Base-by-base conservation (phyloP, 2,797 vertebrate species). In the Gymnocypris eckloni region DNA sequence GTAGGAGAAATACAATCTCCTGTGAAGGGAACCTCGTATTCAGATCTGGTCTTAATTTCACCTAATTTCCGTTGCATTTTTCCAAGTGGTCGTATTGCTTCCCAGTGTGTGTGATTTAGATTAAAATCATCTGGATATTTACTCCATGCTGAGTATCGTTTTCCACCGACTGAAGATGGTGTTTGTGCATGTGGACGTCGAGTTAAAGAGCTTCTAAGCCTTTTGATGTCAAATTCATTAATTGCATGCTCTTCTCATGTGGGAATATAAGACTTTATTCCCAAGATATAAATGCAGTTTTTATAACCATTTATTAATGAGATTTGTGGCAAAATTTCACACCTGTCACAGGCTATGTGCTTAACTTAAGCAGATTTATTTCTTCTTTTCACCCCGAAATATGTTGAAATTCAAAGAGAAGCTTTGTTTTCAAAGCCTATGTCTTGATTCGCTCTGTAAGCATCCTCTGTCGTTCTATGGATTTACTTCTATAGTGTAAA, bases 1-100 rank as follows among this genome's bases (percentile, higher is more conserved):
- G 69, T 52, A 61, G 59, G 50, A 64, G 82, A 82, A 88, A 86
- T 79, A 66, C 82, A 88, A 71, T 88, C 85, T 84, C 78, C 52
- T 81, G 16, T 61, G 48, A 78, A 69, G 33, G 67, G 64, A 39
- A 87, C 61, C 84, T 73, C n/a, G 37, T 37, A 83, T 37, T 85
- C 39, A 22, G 85, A 86, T 28, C 72, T 78, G 56, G 43, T 76
- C 16, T 86, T 76, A 3, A 84, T 71, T 87, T 84, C 78, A 79
- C 41, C 77, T 3, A 1, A 59, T 78, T 84, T 78, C 61, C n/a
- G 48, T 54, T n/a, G 28, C 15, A 1, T 54, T 66, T 84, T 66
- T 54, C 15, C 45, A 48, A 54, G 83, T 33, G 37, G 25, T 79
- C 73, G 6, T 70, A 52, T 41, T 85, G 71, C 64, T 83, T 87